Percentiles rank a stretch among this genome's conserved stretches.
phyloP scores from a whole-genome alignment of 1,140 invertebrate species.

The Apocrypta bakeri region DNA sequence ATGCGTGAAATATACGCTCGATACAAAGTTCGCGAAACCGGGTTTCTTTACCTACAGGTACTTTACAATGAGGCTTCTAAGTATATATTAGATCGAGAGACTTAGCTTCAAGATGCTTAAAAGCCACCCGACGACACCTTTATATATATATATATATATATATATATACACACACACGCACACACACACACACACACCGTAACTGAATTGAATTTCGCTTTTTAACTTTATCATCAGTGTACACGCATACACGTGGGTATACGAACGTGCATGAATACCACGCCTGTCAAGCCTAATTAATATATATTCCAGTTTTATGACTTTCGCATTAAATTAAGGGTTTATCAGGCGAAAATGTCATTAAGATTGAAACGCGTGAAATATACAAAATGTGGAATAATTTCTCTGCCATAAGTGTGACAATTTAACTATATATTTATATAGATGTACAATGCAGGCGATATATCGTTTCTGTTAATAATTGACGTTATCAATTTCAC shows the following conservation, averaged over 20 bases:
- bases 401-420: constrained; percentile 20
- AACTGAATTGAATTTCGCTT: constrained; percentile 1
- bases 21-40: constrained; percentile 50
- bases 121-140: constrained; percentile 44
- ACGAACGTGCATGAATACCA: too few relatives aligned
- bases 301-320: background rate
- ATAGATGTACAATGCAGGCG: background rate
- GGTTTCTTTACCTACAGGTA: constrained; percentile 67
- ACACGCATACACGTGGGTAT: too few relatives aligned
- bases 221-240: background rate
- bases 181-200: background rate
- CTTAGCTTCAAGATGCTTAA: constrained; percentile 61
- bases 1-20: background rate
- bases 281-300: background rate
- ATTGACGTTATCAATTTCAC: constrained; percentile 53
- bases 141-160: background rate
- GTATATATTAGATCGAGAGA: constrained; percentile 63
- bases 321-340: background rate
- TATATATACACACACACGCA: background rate
- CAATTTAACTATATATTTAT: constrained; percentile 35
- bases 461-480: constrained; percentile 48
- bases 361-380: constrained; percentile 27
- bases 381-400: constrained; percentile 37
- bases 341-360: constrained; percentile 18
- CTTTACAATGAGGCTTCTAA: constrained; percentile 68